phyloP scores from a whole-genome alignment of 2,113 vertebrate genomes.

The Catharus minimus region DNA sequence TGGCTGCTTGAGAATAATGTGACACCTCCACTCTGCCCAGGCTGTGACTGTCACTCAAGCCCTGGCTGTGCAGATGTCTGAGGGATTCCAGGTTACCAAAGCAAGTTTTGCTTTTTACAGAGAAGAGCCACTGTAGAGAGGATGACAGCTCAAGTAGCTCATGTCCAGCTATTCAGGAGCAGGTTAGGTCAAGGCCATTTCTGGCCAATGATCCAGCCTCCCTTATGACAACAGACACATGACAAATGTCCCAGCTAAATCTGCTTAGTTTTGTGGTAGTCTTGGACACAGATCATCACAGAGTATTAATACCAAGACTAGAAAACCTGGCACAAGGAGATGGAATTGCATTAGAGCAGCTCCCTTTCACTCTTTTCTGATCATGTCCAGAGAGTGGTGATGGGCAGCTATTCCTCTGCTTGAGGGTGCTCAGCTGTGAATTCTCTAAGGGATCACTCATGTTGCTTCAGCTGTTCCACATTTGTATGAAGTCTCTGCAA shows the following conservation, averaged over 20 bases:
- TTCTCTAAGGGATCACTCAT: conserved; percentile 10
- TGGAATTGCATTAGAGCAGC: conserved; percentile 12
- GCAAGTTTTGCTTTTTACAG: not conserved
- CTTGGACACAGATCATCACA: conserved; percentile 1
- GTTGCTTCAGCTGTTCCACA: conserved; percentile 48
- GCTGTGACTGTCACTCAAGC: not conserved
- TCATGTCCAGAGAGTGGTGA: not conserved
- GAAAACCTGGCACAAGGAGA: not conserved
- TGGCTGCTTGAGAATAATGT: not conserved
- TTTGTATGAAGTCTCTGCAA: conserved; percentile 35
- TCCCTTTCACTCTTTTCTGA: conserved; percentile 6
- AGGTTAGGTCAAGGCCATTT: conserved; percentile 41
- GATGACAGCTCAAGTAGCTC: conserved; percentile 12
- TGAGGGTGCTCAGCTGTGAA: conserved; percentile 29
- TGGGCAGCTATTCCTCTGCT: conserved; percentile 22
- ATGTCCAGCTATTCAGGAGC: not conserved
- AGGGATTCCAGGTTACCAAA: not conserved
- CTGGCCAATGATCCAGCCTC: not conserved
- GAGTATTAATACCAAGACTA: conserved; percentile 35
- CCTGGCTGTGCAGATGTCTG: not conserved
- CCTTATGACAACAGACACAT: not conserved
- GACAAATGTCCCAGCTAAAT: conserved; percentile 40
- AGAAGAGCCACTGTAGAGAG: not conserved
- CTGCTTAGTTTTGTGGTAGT: conserved; percentile 29
- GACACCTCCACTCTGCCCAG: not conserved